phyloP scores from a whole-genome alignment of 2,113 vertebrate genomes.

The Eolophus roseicapilla region DNA sequence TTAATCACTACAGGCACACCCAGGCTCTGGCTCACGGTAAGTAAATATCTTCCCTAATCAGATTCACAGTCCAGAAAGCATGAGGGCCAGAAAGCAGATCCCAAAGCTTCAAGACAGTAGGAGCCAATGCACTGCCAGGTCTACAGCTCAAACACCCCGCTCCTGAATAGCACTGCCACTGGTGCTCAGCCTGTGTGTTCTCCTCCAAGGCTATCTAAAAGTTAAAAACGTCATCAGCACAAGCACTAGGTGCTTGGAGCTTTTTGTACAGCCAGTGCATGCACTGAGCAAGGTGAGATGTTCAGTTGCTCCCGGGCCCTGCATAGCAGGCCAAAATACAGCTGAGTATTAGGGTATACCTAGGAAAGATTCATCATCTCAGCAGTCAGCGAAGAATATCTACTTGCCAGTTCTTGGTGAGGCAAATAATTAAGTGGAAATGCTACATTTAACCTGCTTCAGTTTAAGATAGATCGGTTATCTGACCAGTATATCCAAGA shows the following conservation, averaged over 20 bases:
- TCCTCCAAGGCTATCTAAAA: not conserved
- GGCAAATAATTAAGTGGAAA: not conserved
- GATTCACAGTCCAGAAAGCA: not conserved
- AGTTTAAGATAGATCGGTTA: not conserved
- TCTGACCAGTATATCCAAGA: not conserved
- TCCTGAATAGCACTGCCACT: not conserved
- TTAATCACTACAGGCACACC: not conserved
- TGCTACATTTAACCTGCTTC: not conserved
- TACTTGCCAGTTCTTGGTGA: not conserved
- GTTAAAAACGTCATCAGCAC: not conserved
- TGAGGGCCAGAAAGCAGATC: not conserved
- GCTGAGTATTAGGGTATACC: not conserved
- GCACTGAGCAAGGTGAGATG: not conserved
- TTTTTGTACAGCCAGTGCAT: not conserved
- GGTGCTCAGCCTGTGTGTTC: fast-evolving
- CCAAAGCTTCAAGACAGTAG: not conserved
- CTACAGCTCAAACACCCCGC: not conserved
- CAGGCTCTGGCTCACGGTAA: not conserved
- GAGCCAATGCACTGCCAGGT: not conserved
- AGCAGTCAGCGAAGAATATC: not conserved
- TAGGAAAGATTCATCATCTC: not conserved
- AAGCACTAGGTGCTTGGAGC: not conserved
- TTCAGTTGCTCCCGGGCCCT: not conserved
- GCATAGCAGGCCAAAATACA: not conserved
- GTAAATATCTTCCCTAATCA: not conserved